A percentile compares a stretch with the other conserved stretches of the same genome.
Evolutionary conservation across 2,113 vertebrate genomes (phyloP).

Genomic region (Hypanus sabinus): DNA sequence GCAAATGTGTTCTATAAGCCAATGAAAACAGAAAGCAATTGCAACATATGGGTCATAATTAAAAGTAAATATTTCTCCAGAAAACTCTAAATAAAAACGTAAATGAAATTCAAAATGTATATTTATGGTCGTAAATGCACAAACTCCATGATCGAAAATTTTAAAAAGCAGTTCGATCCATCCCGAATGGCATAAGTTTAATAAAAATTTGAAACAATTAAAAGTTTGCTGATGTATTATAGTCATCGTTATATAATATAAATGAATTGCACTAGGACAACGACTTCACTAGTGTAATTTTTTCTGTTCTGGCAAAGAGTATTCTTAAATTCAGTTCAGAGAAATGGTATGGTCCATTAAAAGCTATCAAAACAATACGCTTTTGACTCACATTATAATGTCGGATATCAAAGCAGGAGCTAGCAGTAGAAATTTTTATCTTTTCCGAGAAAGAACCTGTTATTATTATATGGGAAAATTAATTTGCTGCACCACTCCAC

Average conservation of each 20-base stretch:
- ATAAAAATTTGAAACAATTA: slow-evolving; percentile 18
- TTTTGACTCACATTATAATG: background rate
- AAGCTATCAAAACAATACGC: background rate
- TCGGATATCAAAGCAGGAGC: background rate
- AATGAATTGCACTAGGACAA: background rate
- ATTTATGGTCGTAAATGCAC: background rate
- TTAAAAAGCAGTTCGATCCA: background rate
- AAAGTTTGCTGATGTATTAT: background rate
- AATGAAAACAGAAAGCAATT: background rate
- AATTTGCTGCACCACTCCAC: background rate
- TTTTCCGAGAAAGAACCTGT: background rate
- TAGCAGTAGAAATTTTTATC: background rate
- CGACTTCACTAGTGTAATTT: background rate
- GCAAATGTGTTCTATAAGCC: background rate
- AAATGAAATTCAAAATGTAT: background rate
- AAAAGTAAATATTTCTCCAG: background rate
- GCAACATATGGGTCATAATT: background rate
- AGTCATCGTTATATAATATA: background rate
- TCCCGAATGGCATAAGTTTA: background rate
- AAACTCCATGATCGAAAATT: background rate
- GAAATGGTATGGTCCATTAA: background rate
- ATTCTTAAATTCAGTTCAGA: background rate
- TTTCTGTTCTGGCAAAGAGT: background rate
- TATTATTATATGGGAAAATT: background rate
- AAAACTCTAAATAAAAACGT: background rate